Conservation (phyloP, 2,888 invertebrate genomes). For the Himalopsyche anomala region DNA sequence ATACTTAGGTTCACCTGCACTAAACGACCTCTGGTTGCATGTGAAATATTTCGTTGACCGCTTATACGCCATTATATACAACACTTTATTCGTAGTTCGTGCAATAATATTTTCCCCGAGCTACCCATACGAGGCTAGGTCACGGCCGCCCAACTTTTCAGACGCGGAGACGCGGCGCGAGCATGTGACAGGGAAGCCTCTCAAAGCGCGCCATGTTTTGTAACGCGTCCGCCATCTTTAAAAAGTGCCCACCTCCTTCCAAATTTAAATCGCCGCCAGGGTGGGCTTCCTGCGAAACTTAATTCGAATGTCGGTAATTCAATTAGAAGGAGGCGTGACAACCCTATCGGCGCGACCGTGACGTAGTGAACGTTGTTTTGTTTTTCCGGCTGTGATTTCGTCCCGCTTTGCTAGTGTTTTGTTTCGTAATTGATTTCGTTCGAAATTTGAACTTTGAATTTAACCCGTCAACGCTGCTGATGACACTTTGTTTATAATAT, state of each 20-base stretch:
- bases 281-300: constrained; percentile 27
- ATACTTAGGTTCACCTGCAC: not conserved
- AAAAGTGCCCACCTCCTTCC: not conserved
- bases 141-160: constrained; percentile 21
- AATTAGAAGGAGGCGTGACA: not conserved
- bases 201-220: constrained; percentile 24
- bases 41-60: not conserved
- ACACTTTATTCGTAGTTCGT: not conserved
- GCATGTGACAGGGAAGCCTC: constrained; percentile 12
- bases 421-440: constrained; percentile 5
- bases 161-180: not conserved
- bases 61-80: not conserved
- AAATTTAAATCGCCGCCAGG: not conserved
- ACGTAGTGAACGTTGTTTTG: not conserved
- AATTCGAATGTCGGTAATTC: constrained; percentile 16
- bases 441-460: constrained; percentile 7
- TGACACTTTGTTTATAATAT: no score
- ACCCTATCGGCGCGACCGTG: constrained; percentile 11
- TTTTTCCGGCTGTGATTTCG: not conserved
- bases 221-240: not conserved
- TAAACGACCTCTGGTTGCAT: not conserved
- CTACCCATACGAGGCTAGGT: not conserved
- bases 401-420: not conserved
- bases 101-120: not conserved
- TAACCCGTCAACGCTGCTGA: not conserved